Percentiles rank a stretch among this genome's conserved stretches.
phyloP scores from a whole-genome alignment of 2,888 invertebrate species.

The Amphimallon solstitiale region DNA sequence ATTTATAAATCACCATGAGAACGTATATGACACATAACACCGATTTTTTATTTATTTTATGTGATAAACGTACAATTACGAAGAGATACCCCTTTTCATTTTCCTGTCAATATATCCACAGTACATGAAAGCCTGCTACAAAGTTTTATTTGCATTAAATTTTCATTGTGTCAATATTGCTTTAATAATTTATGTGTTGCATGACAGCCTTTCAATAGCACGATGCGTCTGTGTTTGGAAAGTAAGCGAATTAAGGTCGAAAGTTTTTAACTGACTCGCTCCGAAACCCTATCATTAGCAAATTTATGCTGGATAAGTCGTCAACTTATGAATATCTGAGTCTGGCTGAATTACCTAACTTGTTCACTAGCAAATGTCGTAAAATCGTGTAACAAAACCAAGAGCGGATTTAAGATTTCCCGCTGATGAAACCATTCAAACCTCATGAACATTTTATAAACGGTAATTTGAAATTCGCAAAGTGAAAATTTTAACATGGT shows the following conservation, averaged over 20 bases:
- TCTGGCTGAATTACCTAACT: background rate
- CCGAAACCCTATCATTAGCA: conserved; percentile 13
- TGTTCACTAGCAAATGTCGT: background rate
- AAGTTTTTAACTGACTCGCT: conserved; percentile 2
- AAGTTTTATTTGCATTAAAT: conserved; percentile 25
- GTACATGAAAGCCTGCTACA: background rate
- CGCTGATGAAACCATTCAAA: no score
- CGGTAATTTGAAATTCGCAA: no score
- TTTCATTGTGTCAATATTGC: conserved; percentile 11
- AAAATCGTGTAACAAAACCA: background rate
- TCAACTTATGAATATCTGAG: background rate
- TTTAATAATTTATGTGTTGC: conserved; percentile 24
- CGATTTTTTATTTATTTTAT: no score
- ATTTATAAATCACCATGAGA: no score
- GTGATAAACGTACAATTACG: no score
- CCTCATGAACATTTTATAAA: no score
- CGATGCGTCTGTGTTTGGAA: conserved; percentile 18
- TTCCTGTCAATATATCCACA: background rate
- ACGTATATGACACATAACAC: no score
- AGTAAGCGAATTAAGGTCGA: conserved; percentile 23
- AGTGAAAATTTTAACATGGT: no score
- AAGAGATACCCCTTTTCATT: background rate
- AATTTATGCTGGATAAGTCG: conserved; percentile 6
- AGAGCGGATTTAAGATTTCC: no score
- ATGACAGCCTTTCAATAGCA: conserved; percentile 23